Evolutionary conservation across 1,140 invertebrate genomes (phyloP).

Genomic region (Thrips palmi): DNA sequence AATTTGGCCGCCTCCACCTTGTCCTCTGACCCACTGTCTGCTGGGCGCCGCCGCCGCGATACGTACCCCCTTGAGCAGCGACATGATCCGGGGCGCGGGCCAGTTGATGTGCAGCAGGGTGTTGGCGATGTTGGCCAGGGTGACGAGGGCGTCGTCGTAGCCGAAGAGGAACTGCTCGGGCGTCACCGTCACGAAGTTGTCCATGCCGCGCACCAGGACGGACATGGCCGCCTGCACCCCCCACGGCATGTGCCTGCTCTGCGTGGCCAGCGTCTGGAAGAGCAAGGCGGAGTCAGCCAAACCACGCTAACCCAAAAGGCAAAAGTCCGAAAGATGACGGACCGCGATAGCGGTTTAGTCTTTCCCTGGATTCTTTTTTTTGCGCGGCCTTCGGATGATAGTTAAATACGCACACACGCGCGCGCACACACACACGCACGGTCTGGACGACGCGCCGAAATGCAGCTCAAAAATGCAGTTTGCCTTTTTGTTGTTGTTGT

Average conservation of each 20-base stretch:
- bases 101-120: constrained; percentile 53
- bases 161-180: constrained; percentile 63
- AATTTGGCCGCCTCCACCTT: too few relatives aligned
- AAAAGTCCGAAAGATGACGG: too few relatives aligned
- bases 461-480: too few relatives aligned
- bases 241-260: constrained; percentile 42
- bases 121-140: constrained; percentile 53
- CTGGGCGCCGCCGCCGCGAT: neutral
- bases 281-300: too few relatives aligned
- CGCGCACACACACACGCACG: too few relatives aligned
- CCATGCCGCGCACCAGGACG: constrained; percentile 29
- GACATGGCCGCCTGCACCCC: constrained; percentile 25
- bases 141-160: constrained; percentile 56
- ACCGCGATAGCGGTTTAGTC: too few relatives aligned
- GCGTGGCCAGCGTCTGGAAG: constrained; percentile 50
- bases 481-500: too few relatives aligned
- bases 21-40: too few relatives aligned
- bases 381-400: too few relatives aligned
- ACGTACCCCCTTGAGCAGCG: constrained; percentile 52
- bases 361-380: too few relatives aligned
- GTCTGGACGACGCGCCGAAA: too few relatives aligned
- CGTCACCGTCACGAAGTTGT: constrained; percentile 55
- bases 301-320: neutral
- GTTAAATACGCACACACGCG: too few relatives aligned
- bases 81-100: constrained; percentile 53